Base-by-base conservation (phyloP, 2,888 invertebrate species). In the Epirrita christyi region DNA sequence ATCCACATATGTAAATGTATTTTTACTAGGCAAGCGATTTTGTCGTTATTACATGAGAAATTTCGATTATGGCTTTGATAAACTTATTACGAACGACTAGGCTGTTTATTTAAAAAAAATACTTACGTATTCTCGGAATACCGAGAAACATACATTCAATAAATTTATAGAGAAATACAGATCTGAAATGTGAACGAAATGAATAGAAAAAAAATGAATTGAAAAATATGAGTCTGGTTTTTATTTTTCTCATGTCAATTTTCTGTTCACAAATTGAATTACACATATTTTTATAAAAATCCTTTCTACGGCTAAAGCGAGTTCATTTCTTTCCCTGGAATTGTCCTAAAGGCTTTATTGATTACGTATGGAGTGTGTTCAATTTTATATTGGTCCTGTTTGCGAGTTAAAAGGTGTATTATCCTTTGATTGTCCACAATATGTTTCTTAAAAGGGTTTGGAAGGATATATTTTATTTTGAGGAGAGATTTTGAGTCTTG, bases 1-100 rank as follows among this genome's bases (percentile, higher is more conserved):
- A 73, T 78, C 77, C 73, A 77, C 78, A 74, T 73, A 81, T 80
- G 73, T 78, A 76, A 80, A 82, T 80, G 78, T 77, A 68, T 80
- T 82, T 79, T 82, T 74, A 56, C 60, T 63, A 59, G 53, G 54
- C 45, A 61, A 60, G 59, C 58, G 15, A 49, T 63, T 57, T 56
- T 57, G 40, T 52, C 50, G 40, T 55, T 57, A 51, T 43, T 41
- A 15, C 54, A 54, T 45, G 40, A 50, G 51, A 61, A 54, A 53
- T 49, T 50, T 37, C 8, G 28, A 42, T 55, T 58, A 46, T 7
- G 38, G 14, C 11, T 36, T 11, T 21, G 21, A 21, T 21, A 4
- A 21, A 21, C 2, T 21, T 21, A 4, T 21, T 21, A 21, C 21
- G 21, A 21, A 21, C 21, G 4, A 2, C 4, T 2, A 21, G 21